Conservation (phyloP, 2,888 invertebrate genomes). For the Vesta saturnalis region DNA sequence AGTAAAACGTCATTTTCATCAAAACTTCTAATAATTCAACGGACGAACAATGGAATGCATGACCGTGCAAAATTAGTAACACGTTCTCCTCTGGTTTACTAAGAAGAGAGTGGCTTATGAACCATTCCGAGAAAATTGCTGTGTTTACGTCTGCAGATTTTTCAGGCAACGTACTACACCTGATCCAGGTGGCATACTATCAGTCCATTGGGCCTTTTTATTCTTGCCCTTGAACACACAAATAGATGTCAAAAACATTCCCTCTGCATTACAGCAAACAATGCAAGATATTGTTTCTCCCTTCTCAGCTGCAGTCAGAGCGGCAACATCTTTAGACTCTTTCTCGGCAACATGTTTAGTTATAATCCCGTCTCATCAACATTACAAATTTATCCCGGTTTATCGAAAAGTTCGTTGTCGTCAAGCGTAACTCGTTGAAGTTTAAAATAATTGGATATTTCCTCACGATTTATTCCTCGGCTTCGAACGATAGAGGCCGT, state of each 20-base stretch:
- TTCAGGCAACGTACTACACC: slow-evolving; percentile 44
- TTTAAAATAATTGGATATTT: neutral
- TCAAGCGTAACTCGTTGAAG: neutral
- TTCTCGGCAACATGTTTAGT: neutral
- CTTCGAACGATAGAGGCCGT: neutral
- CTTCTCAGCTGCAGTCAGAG: no score
- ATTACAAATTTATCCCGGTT: neutral
- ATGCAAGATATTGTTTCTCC: no score
- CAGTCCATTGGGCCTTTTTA: neutral
- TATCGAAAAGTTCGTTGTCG: neutral
- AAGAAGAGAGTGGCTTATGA: slow-evolving; percentile 41
- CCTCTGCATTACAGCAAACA: neutral
- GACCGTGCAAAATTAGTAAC: slow-evolving; percentile 29
- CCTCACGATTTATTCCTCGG: neutral
- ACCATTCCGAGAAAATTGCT: slow-evolving; percentile 45
- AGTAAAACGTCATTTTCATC: neutral
- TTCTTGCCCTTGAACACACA: neutral
- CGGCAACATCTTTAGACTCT: neutral
- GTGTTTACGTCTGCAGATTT: slow-evolving; percentile 48
- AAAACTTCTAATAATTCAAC: slow-evolving; percentile 1
- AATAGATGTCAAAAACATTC: neutral
- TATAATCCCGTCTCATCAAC: neutral
- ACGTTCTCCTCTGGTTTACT: slow-evolving; percentile 22
- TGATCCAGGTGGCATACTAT: slow-evolving; percentile 40
- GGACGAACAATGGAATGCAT: neutral